Percentiles rank a stretch among this genome's conserved stretches.
Conservation (phyloP, 2,797 vertebrate species). For the Tinamus major region DNA sequence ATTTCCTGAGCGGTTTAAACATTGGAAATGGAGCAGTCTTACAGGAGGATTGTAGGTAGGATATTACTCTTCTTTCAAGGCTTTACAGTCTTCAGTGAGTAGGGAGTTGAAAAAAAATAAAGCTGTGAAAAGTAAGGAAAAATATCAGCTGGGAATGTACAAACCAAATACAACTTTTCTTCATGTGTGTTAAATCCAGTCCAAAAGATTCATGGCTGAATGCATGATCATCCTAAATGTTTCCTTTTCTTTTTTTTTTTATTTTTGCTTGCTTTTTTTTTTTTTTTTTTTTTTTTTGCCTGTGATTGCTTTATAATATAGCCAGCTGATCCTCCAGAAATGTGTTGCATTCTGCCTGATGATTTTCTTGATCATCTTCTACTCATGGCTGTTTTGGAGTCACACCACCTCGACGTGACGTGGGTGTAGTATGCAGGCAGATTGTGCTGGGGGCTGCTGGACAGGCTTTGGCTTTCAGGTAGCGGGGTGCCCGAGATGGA, state of each 20-base stretch:
- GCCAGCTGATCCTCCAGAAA: neutral
- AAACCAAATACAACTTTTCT: neutral
- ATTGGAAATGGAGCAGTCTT: neutral
- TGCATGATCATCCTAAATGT: neutral
- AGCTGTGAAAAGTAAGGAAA: neutral
- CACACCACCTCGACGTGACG: neutral
- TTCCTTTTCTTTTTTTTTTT: neutral
- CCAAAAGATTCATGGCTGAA: neutral
- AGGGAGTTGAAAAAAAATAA: neutral
- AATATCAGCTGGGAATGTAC: neutral
- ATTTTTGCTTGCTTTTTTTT: neutral
- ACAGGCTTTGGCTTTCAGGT: neutral
- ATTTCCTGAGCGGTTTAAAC: neutral
- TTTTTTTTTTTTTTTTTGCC: neutral
- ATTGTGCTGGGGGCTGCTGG: neutral
- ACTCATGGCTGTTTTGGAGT: neutral
- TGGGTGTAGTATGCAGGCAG: neutral
- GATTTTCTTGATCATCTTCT: neutral
- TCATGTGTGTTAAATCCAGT: neutral
- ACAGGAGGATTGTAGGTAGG: neutral
- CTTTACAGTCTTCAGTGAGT: neutral
- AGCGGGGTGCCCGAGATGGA: neutral
- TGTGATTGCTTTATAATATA: neutral
- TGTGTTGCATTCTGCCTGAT: neutral
- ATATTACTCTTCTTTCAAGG: neutral